A percentile compares a stretch with the other conserved stretches of the same genome.
Evolutionary conservation across 2,797 vertebrate genomes (phyloP).

Genomic region (Graptemys geographica): DNA sequence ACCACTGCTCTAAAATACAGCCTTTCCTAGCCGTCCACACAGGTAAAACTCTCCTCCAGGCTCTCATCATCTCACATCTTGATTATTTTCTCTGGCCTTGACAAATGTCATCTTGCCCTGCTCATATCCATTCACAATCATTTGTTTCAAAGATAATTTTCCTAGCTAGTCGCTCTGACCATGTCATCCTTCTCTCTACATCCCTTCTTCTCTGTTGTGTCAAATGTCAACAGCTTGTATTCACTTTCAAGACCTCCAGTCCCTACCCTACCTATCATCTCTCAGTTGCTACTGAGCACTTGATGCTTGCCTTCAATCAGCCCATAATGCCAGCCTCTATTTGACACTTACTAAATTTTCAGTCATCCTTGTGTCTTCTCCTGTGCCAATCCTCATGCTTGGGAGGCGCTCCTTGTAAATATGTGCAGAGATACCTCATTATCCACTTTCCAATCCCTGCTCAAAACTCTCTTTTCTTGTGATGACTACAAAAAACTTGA

Average conservation of each 20-base stretch:
- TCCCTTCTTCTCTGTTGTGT: background rate
- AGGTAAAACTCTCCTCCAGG: background rate
- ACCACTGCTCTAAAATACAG: background rate
- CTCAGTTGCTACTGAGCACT: background rate
- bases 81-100: background rate
- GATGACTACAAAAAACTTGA: background rate
- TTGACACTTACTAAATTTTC: background rate
- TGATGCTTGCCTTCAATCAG: background rate
- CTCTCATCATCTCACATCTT: background rate
- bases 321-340: background rate
- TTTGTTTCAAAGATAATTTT: background rate
- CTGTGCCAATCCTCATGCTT: background rate
- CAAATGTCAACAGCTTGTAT: background rate
- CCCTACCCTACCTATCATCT: background rate
- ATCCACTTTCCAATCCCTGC: background rate
- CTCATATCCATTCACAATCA: background rate
- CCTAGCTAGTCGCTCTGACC: background rate
- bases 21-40: background rate
- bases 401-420: background rate
- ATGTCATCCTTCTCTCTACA: background rate
- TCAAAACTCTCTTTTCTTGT: background rate
- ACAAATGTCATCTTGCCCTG: background rate
- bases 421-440: background rate
- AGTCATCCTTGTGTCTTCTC: background rate
- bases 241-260: background rate